Evolutionary conservation across 2,113 vertebrate genomes (phyloP).

Genomic region (Willisornis vidua): DNA sequence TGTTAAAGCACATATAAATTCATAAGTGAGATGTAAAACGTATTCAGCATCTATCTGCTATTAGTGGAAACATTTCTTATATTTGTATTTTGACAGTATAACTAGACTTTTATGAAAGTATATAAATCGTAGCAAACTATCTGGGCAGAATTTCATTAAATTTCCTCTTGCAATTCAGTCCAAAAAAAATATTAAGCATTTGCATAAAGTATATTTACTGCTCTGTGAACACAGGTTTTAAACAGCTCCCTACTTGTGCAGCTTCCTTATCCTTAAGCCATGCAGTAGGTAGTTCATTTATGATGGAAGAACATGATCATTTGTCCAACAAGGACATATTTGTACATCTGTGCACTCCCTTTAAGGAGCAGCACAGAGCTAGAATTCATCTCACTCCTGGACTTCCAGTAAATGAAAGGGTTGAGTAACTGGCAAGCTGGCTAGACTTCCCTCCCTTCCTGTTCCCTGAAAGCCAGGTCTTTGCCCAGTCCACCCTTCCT

Average conservation of each 20-base stretch:
- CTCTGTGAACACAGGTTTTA: constrained; percentile 61
- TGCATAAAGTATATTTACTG: constrained; percentile 68
- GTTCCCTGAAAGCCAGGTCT: constrained; percentile 79
- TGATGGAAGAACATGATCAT: constrained; percentile 82
- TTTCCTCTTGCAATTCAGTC: constrained; percentile 49
- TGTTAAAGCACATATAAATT: constrained; percentile 25
- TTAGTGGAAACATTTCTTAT: constrained; percentile 8
- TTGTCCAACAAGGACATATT: constrained; percentile 85
- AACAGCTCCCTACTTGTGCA: constrained; percentile 71
- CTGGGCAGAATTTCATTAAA: constrained; percentile 47
- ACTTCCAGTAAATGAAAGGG: constrained; percentile 84
- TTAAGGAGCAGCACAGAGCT: constrained; percentile 86
- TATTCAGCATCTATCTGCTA: not conserved
- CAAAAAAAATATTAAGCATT: constrained; percentile 74
- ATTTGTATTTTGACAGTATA: constrained; percentile 51
- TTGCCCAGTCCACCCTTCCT: constrained; percentile 85
- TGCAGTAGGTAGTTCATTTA: constrained; percentile 80
- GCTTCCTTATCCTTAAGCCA: constrained; percentile 72
- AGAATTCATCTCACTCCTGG: constrained; percentile 85
- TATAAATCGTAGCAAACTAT: not conserved
- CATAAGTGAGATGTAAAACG: not conserved
- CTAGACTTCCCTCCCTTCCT: constrained; percentile 92
- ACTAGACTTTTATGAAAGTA: constrained; percentile 35
- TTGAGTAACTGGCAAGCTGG: constrained; percentile 78
- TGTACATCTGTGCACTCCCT: constrained; percentile 80